phyloP scores from a whole-genome alignment of 2,888 invertebrate species.

The Melolontha melolontha region DNA sequence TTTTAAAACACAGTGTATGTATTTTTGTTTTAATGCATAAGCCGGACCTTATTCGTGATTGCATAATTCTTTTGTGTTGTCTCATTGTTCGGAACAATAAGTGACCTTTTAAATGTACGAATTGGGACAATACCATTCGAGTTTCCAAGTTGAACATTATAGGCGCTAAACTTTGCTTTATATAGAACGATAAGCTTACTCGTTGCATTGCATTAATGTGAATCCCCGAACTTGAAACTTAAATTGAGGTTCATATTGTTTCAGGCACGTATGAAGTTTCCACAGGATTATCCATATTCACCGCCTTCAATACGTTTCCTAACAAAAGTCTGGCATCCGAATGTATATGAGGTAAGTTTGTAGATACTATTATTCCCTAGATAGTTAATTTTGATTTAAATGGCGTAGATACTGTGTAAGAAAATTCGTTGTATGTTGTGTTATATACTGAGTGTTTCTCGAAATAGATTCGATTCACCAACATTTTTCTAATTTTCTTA shows the following conservation, averaged over 20 bases:
- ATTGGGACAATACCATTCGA: neutral
- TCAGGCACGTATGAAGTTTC: conserved; percentile 99
- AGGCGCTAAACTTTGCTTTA: no score
- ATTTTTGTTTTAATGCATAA: no score
- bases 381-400: no score
- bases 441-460: no score
- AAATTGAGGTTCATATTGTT: conserved; percentile 64
- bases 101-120: neutral
- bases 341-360: conserved; percentile 96
- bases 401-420: no score
- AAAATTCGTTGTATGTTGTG: no score
- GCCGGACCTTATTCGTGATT: neutral
- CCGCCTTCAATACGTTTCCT: conserved; percentile 98
- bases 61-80: neutral
- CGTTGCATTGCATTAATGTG: conserved; percentile 15
- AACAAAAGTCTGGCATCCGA: conserved; percentile 99
- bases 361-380: conserved; percentile 37
- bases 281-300: conserved; percentile 98
- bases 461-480: no score
- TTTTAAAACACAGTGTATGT: no score
- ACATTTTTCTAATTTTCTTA: no score
- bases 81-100: neutral
- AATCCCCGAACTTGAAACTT: conserved; percentile 48
- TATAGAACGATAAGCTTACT: neutral
- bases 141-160: no score